Conservation (phyloP, 2,113 vertebrate genomes). For the Pseudopipra pipra region DNA sequence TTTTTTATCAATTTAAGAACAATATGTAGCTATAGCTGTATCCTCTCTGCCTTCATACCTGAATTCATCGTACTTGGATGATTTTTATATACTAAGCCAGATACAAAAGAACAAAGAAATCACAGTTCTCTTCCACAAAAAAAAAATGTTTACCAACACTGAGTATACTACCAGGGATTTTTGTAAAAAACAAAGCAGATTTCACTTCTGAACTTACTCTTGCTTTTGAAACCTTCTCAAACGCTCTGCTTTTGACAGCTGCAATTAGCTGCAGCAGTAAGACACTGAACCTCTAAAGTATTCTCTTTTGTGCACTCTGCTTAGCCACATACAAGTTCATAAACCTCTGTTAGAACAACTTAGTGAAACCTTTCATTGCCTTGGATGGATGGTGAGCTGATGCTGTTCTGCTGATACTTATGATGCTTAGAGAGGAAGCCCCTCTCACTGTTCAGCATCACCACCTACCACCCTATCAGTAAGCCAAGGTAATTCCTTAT, state of each 20-base stretch:
- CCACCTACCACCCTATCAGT: neutral
- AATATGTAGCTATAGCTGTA: neutral
- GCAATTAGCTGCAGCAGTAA: neutral
- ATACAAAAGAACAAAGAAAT: neutral
- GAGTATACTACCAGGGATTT: neutral
- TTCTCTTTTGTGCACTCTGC: neutral
- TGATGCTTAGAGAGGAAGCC: rapidly evolving
- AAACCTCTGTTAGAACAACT: neutral
- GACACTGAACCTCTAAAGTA: neutral
- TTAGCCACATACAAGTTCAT: neutral
- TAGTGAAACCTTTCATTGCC: neutral
- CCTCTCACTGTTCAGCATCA: neutral
- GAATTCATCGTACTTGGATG: neutral
- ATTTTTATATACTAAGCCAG: neutral
- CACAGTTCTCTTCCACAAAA: neutral
- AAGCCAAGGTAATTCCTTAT: neutral
- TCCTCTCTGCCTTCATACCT: neutral
- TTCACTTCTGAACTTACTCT: neutral
- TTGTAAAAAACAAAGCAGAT: neutral
- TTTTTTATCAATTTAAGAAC: neutral
- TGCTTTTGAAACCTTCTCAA: neutral
- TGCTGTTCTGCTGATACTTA: neutral
- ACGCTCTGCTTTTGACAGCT: neutral
- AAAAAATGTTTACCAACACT: neutral
- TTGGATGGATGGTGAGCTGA: neutral